phyloP scores from a whole-genome alignment of 1,140 invertebrate genomes.

The Leguminivora glycinivorella region DNA sequence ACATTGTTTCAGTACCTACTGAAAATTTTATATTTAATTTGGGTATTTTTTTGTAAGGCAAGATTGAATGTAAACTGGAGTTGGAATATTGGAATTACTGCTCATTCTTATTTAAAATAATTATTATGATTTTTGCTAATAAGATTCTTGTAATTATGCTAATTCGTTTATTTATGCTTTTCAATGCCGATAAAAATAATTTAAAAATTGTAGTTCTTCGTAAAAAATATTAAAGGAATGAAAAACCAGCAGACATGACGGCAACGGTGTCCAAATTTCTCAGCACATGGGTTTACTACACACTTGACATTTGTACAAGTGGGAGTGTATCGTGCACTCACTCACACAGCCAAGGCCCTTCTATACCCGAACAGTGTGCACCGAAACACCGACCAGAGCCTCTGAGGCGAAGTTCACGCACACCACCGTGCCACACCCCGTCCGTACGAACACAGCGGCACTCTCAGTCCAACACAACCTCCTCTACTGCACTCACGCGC shows the following conservation, averaged over 20 bases:
- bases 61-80: neutral
- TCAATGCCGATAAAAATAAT: no score
- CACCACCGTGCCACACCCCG: constrained; percentile 52
- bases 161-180: no score
- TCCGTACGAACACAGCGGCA: constrained; percentile 69
- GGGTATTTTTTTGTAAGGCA: neutral
- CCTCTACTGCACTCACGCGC: constrained; percentile 77
- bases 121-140: neutral
- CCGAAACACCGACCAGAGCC: constrained; percentile 40
- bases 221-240: neutral
- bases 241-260: neutral
- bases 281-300: constrained; percentile 49
- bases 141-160: neutral
- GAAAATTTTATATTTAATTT: constrained; percentile 17
- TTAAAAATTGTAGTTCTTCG: no score
- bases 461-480: constrained; percentile 76
- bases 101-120: no score
- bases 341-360: constrained; percentile 60
- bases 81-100: neutral
- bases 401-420: constrained; percentile 57
- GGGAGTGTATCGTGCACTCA: constrained; percentile 70
- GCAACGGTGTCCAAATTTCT: constrained; percentile 7
- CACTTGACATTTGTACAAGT: constrained; percentile 57
- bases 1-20: constrained; percentile 32
- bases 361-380: constrained; percentile 36